Evolutionary conservation across 2,888 invertebrate genomes (phyloP).

Genomic region (Helicoverpa assulta): DNA sequence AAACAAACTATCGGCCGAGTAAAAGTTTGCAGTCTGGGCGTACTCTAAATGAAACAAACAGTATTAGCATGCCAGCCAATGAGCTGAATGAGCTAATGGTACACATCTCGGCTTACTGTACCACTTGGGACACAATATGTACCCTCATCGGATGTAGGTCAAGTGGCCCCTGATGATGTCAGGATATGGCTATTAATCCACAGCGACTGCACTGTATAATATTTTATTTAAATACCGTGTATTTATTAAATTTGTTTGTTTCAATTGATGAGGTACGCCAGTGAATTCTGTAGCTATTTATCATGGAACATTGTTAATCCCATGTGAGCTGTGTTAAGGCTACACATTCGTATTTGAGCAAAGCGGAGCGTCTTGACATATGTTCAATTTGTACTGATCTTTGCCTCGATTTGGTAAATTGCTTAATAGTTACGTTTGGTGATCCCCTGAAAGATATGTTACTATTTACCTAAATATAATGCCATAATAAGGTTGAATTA

Average conservation of each 20-base stretch:
- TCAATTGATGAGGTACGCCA: constrained; percentile 31
- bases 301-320: constrained; percentile 19
- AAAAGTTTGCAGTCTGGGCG: no score
- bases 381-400: background rate
- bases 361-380: background rate
- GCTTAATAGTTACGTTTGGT: no score
- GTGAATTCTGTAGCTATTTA: constrained; percentile 24
- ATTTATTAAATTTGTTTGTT: constrained; percentile 46
- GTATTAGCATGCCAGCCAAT: constrained; percentile 66
- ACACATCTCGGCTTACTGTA: constrained; percentile 72
- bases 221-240: constrained; percentile 47
- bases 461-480: no score
- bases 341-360: background rate
- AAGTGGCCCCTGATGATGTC: constrained; percentile 73
- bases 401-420: no score
- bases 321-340: constrained; percentile 26
- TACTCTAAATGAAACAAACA: constrained; percentile 40
- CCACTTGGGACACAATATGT: constrained; percentile 76
- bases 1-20: no score
- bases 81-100: constrained; percentile 73
- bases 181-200: constrained; percentile 63
- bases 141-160: constrained; percentile 73
- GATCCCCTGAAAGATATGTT: no score
- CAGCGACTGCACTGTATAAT: constrained; percentile 43
- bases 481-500: no score